Evolutionary conservation across 1,140 invertebrate species (phyloP), one percentile per base, ranked within the genome.

Genomic region (Arctopsyche grandis): DNA sequence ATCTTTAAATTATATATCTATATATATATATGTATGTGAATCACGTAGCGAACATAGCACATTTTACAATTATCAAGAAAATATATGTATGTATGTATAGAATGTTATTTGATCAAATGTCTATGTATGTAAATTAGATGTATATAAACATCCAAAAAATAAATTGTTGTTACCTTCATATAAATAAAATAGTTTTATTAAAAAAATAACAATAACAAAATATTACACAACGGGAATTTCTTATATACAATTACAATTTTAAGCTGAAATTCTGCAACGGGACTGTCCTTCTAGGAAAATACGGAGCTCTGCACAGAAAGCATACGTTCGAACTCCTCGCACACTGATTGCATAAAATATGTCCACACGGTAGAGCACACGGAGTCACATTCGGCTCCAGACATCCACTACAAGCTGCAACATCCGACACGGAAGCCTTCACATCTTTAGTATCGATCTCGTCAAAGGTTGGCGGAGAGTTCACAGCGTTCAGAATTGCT

Each of bases 311-410:
- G 24, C 81, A 82, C 19, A 82, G 26, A 0, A 38, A 52, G 56
- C 81, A 82, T 4, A 12, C 16, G 0, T 24, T 69, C 12, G 52
- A 66, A 14, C 71, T 56, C 10, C 79, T 43, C 9, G 77, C 73
- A 19, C 81, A 82, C 0, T 66, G 60, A 58, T 79, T 44, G 22
- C 81, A 82, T 16, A 82, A 77, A 46, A 82, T 66, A 56, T 82
- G 81, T 12, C 81, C 81, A 16, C 81, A 82, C 0, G 81, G 79
- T 24, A 82, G 46, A 29, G 77, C 79, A 38, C 76, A 82, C 16
- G 81, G 81, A 12, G 77, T 63, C 5, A 24, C 66, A 69, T 82
- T 80, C 4, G 19, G 24, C 4, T 80, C 79, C 19, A 80, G 48
- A 48, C 81, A 82, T 56, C 77, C 74, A 1, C 74, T 19, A 74